Evolutionary conservation across 2,888 invertebrate species (phyloP), one percentile per base, ranked within the genome.

Genomic region (Tanypteryx hageni): DNA sequence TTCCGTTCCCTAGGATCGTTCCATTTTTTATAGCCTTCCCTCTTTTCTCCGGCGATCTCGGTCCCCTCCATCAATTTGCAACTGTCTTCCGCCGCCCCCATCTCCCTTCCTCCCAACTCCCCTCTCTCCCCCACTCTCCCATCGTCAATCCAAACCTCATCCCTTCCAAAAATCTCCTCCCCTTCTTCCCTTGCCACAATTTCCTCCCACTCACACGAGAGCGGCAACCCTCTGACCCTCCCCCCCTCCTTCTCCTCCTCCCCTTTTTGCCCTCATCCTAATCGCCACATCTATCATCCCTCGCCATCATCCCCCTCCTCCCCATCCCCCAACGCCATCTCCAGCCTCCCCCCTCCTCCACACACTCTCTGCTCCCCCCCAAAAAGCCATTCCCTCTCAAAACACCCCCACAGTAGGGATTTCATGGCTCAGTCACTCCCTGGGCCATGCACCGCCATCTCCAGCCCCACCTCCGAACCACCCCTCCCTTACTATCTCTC

Each of bases 221-320:
- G 44, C 82, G 82, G 82, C 31, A 57, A 11, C 18, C 56, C n/a
- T n/a, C 56, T 56, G 56, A 44, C 83, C 18, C 83, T 83, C 83
- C 83, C 83, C 9, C 57, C 56, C 83, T 57, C 61, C 31, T 16
- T 14, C 27, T 14, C 44, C n/a, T 5, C 61, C 16, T n/a, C 68
- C 89, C 14, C 31, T 18, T n/a, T 61, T 18, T 86, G 86, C 89
- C 89, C 64, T 31, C 64, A 31, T 27, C 68, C 89, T 89, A 89
- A 89, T 89, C 89, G 89, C 89, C 89, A 64, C 89, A 89, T 89
- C 89, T 89, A 89, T 89, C 89, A 89, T 89, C 89, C 89, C 89
- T 59, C 61, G n/a, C 61, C 86, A 59, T 64, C 86, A 86, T 86
- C 86, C 86, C 85, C 56, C 85, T 31, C n/a, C 61, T 11, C 61